A percentile compares a stretch with the other conserved stretches of the same genome.
Conservation (phyloP, 2,113 vertebrate species). For the Puntigrus tetrazona region DNA sequence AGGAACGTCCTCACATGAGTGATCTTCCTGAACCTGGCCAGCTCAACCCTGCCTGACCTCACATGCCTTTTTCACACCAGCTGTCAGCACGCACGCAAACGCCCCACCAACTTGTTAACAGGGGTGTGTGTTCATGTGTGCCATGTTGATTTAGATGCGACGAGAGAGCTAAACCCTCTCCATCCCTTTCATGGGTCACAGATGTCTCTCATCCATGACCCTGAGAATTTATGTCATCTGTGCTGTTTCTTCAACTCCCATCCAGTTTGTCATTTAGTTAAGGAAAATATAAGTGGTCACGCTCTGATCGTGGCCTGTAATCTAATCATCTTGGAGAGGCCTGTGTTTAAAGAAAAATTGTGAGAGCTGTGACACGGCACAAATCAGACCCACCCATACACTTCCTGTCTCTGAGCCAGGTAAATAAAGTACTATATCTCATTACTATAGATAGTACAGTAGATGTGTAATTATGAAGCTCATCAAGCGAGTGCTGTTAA, state of each 20-base stretch:
- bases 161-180: constrained; percentile 22
- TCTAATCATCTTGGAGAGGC: constrained; percentile 42
- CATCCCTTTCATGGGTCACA: constrained; percentile 23
- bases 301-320: constrained; percentile 44
- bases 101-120: constrained; percentile 6
- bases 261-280: constrained; percentile 35
- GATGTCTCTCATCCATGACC: constrained; percentile 5
- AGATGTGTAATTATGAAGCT: neutral
- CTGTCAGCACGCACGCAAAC: constrained; percentile 14
- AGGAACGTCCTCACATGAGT: neutral
- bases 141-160: constrained; percentile 42
- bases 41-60: constrained; percentile 39
- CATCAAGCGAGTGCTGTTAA: neutral
- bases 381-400: constrained; percentile 44
- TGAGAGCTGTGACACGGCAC: constrained; percentile 19
- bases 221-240: constrained; percentile 15
- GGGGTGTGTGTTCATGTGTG: constrained; percentile 31
- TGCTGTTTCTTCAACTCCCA: constrained; percentile 3
- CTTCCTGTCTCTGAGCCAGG: constrained; percentile 36
- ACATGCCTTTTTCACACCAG: constrained; percentile 40
- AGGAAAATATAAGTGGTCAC: constrained; percentile 30
- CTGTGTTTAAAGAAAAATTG: constrained; percentile 28
- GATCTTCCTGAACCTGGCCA: constrained; percentile 16
- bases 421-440: constrained; percentile 3
- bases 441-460: neutral